Base-by-base conservation (phyloP, 2,113 vertebrate genomes). In the Heterotilapia buettikoferi region DNA sequence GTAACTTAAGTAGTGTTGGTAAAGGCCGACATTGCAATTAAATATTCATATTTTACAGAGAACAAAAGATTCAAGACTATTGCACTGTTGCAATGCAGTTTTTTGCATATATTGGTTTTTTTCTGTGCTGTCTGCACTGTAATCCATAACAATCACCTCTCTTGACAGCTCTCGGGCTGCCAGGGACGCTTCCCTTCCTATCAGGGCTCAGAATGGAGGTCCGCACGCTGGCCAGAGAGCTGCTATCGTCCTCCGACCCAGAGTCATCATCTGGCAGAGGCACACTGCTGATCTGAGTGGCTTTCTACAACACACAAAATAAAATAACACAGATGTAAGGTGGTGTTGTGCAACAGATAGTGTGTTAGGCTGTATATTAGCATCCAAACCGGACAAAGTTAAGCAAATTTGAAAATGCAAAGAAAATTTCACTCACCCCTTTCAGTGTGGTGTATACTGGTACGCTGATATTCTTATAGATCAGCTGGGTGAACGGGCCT, bases 381-480 rank as follows among this genome's bases (percentile, higher is more conserved):
- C 73, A 50, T 52, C 45, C 45, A 84, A 47, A 12, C 6, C 0
- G 21, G 33, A 26, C 21, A 63, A 45, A 29, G 33, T n/a, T 19
- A 31, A 24, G 10, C 18, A 19, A 7, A 36, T 14, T 53, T 18
- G 47, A 18, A 24, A 54, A 10, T 1, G 4, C 12, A 43, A 9
- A 40, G 6, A 50, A 71, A 2, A 2, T 31, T 9, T 83, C 6
- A 57, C 97, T 97, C 94, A 98, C 98, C 96, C 98, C 98, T 95
- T 98, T 98, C 87, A 98, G 95, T 1, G 97, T 97, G 84, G 97
- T 97, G 80, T 98, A 98, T 84, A 98, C 98, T 7, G 98, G 98
- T 10, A 97, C 96, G 1, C 95, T 97, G 68, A 98, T 94, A 57
- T 98, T 98, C 95, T 97, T 97, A 89, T 98, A 98, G 93, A 98